phyloP scores from a whole-genome alignment of 2,888 invertebrate species.

The Glyphotaelius pellucidus region DNA sequence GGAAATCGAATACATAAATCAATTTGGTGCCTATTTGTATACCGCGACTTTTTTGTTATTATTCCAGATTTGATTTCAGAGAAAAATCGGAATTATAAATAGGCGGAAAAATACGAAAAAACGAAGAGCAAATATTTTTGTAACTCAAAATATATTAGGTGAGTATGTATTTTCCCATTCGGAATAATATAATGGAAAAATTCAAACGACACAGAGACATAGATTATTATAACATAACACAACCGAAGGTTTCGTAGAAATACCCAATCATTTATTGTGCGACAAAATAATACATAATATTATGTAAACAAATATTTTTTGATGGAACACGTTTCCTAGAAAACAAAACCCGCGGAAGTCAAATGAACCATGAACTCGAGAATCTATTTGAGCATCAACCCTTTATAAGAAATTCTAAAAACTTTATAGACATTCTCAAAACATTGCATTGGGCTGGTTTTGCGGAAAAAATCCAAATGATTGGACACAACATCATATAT shows the following conservation, averaged over 20 bases:
- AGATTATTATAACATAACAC: background rate
- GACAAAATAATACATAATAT: background rate
- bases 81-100: background rate
- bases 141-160: background rate
- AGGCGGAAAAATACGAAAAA: background rate
- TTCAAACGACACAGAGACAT: background rate
- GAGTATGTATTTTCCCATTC: background rate
- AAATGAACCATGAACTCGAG: background rate
- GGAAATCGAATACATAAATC: constrained; percentile 20
- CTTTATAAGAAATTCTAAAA: too few relatives aligned
- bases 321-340: background rate
- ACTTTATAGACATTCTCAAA: too few relatives aligned
- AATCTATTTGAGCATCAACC: background rate
- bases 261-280: background rate
- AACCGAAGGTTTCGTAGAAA: background rate
- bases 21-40: constrained; percentile 7
- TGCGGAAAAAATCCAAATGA: background rate
- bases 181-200: background rate
- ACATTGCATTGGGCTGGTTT: background rate
- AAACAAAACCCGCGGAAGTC: background rate
- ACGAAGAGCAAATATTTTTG: background rate
- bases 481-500: too few relatives aligned
- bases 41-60: background rate
- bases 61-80: constrained; percentile 2
- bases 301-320: background rate